Evolutionary conservation across 2,113 vertebrate species (phyloP).

Genomic region (Tragelaphus buxtoni): DNA sequence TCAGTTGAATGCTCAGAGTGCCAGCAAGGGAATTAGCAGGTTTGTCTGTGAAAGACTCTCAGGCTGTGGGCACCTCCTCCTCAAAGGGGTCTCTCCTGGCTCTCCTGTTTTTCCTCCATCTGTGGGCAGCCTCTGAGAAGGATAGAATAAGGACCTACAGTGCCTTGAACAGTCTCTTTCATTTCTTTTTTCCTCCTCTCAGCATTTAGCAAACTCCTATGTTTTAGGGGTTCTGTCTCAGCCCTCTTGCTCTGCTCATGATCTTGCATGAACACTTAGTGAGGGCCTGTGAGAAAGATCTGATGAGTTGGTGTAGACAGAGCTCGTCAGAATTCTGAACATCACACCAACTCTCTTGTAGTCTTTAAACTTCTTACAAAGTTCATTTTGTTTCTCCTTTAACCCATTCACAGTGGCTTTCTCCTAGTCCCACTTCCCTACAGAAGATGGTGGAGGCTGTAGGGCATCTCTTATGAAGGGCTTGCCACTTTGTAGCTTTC

Average conservation of each 20-base stretch:
- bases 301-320: neutral
- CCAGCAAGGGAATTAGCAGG: neutral
- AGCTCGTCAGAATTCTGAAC: neutral
- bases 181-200: neutral
- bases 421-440: neutral
- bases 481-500: neutral
- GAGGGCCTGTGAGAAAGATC: neutral
- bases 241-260: neutral
- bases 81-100: neutral
- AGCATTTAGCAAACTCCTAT: neutral
- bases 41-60: neutral
- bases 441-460: neutral
- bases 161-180: neutral
- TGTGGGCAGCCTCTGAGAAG: neutral
- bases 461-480: neutral
- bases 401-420: neutral
- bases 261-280: neutral
- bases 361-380: neutral
- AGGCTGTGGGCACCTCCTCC: neutral
- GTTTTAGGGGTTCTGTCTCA: neutral
- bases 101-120: neutral
- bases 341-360: neutral
- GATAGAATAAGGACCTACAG: neutral
- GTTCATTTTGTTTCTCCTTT: neutral
- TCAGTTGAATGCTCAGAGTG: neutral